These are phyloP conservation scores for Rhabdomys dilectus DNA, from an alignment of 2,113 vertebrate genomes.

Conservation along the genomic window DNA sequence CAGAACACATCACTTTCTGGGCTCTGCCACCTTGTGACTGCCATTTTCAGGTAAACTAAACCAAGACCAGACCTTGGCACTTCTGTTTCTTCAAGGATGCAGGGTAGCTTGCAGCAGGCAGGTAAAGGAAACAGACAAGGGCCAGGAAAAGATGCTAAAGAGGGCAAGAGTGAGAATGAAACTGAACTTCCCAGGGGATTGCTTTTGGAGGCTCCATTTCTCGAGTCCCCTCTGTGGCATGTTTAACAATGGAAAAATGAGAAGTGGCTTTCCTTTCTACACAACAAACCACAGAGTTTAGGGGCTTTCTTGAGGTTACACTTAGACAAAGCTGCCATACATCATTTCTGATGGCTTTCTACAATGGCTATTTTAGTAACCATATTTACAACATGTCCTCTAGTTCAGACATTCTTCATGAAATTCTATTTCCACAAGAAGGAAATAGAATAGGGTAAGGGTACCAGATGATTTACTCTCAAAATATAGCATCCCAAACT, in stretches of 20 bases:
- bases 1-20: background rate
- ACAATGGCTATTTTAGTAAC: conserved; percentile 30
- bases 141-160: background rate
- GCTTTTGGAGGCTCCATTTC: background rate
- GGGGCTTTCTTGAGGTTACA: background rate
- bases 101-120: background rate
- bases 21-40: background rate
- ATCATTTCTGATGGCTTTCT: conserved; percentile 14
- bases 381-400: background rate
- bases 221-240: background rate
- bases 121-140: background rate
- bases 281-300: background rate
- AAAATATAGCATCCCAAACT: conserved; percentile 39
- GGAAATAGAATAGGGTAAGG: background rate
- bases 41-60: background rate
- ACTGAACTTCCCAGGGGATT: background rate
- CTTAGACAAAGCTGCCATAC: background rate
- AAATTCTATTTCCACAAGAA: conserved; percentile 52
- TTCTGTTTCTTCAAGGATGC: background rate
- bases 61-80: background rate
- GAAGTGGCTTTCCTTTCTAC: background rate
- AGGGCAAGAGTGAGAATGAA: background rate
- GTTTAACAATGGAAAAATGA: conserved; percentile 43
- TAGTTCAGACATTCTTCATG: conserved; percentile 47
- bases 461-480: conserved; percentile 39